Conservation (phyloP, 2,888 invertebrate genomes). For the Epinotia bilunana region DNA sequence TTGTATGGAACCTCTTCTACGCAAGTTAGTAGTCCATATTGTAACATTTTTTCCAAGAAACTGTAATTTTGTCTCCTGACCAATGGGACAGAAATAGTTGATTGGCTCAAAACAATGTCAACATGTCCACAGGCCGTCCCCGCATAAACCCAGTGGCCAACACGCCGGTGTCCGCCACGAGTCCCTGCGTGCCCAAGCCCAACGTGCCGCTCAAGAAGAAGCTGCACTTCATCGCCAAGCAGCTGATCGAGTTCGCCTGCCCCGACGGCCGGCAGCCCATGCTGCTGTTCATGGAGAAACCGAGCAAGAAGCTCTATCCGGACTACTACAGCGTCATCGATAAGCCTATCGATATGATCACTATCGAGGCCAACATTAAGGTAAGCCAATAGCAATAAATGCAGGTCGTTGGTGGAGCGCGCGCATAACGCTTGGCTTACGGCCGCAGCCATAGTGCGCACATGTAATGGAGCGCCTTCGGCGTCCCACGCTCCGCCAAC, state of each 20-base stretch:
- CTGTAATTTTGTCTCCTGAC: too few species aligned
- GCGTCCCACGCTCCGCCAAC: too few species aligned
- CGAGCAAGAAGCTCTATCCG: conserved; percentile 96
- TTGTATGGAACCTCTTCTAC: too few species aligned
- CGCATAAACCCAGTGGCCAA: conserved; percentile 67
- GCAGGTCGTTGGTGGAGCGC: background rate
- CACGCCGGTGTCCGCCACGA: conserved; percentile 51
- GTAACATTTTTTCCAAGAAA: too few species aligned
- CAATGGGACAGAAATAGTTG: too few species aligned
- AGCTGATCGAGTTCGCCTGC: conserved; percentile 78
- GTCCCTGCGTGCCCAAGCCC: conserved; percentile 60
- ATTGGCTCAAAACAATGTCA: background rate
- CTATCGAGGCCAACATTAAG: conserved; percentile 96
- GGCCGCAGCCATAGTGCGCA: too few species aligned
- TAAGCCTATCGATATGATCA: conserved; percentile 97
- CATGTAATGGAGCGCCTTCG: too few species aligned
- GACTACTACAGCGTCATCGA: conserved; percentile 98
- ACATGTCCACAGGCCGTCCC: conserved; percentile 69
- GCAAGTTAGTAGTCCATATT: too few species aligned
- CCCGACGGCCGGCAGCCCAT: conserved; percentile 93
- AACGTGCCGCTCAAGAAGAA: conserved; percentile 90
- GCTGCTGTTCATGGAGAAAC: conserved; percentile 97
- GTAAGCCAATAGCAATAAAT: conserved; percentile 52
- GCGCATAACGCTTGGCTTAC: background rate
- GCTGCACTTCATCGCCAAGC: conserved; percentile 90